These are phyloP conservation scores for Scolanthus callimorphus DNA, from an alignment of 92 coral and sea anemone species.

Conservation along the genomic window DNA sequence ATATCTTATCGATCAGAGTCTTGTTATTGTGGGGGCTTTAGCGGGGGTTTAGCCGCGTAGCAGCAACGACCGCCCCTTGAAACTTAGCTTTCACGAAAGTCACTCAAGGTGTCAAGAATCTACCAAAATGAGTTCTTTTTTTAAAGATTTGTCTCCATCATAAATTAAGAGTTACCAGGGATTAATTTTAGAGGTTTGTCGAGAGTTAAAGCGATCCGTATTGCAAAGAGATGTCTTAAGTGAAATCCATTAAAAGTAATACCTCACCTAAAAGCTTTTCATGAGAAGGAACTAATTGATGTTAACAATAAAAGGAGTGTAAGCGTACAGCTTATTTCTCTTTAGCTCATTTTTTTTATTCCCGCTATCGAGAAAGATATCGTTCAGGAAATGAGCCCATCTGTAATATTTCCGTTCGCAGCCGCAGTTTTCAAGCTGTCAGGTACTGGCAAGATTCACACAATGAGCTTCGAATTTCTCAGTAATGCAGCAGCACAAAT, in stretches of 20 bases:
- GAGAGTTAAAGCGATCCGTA: not conserved
- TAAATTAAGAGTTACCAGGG: too few species aligned
- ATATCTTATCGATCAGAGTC: too few species aligned
- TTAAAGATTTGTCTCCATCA: too few species aligned
- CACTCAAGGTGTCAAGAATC: too few species aligned
- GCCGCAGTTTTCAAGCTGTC: not conserved
- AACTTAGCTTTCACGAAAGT: too few species aligned
- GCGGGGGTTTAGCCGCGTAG: too few species aligned
- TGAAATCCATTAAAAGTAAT: conserved; percentile 1
- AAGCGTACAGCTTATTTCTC: not conserved
- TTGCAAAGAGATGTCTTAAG: not conserved
- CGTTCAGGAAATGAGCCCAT: not conserved
- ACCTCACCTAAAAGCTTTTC: conserved; percentile 2
- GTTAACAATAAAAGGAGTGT: conserved; percentile 1
- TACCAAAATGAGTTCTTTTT: too few species aligned
- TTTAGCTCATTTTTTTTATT: not conserved
- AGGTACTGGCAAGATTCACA: not conserved
- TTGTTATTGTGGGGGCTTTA: too few species aligned
- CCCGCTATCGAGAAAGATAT: not conserved
- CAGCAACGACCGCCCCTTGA: too few species aligned
- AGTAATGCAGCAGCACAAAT: not conserved
- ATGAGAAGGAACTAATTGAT: conserved; percentile 3
- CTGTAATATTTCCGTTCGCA: not conserved
- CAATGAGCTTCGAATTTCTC: too few species aligned
- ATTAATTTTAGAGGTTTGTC: too few species aligned